Base-by-base conservation (phyloP, 2,888 invertebrate genomes). In the Danaus chrysippus region DNA sequence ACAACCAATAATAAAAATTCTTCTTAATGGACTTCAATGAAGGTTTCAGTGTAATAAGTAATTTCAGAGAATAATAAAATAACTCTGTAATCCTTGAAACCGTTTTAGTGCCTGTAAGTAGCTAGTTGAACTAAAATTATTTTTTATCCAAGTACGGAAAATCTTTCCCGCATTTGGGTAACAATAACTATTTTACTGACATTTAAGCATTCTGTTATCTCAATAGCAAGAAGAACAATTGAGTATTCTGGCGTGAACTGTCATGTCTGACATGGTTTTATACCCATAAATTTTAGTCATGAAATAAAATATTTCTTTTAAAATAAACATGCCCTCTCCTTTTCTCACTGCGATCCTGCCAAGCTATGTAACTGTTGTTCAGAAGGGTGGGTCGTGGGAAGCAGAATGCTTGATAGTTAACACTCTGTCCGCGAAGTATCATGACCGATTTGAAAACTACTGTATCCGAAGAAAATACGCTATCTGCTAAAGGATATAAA, bases 401-500 rank as follows among this genome's bases (percentile, higher is more conserved):
- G 64, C 74, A 68, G 69, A 69, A 73, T 74, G 74, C 74, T 77
- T 72, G 56, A 73, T 76, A 68, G 74, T 73, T 74, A 65, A 71
- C 70, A 15, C 17, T 75, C 67, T 69, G 71, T 74, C 77, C 73
- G 64, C 71, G 73, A 69, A 65, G 75, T 87, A 90, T 78, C 81
- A 91, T 91, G 91, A 83, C 78, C 83, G 88, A 89, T 70, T 64
- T 85, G 82, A 88, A 86, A 85, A 76, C 81, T 58, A 77, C 82
- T 73, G 65, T 76, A 80, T 91, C 91, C 61, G 91, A 91, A 82
- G 89, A 90, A 79, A 83, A 84, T 73, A 90, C 90, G 66, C 83
- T 91, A 67, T 74, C 82, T 71, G 71, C 83, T 41, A 91, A 90
- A 78, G 94, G 95, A 63, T 95, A 95, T 76, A 92, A 91, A 73